Evolutionary conservation across 2,888 invertebrate species (phyloP), one percentile per base, ranked within the genome.

Genomic region (Drosophila neotestacea): DNA sequence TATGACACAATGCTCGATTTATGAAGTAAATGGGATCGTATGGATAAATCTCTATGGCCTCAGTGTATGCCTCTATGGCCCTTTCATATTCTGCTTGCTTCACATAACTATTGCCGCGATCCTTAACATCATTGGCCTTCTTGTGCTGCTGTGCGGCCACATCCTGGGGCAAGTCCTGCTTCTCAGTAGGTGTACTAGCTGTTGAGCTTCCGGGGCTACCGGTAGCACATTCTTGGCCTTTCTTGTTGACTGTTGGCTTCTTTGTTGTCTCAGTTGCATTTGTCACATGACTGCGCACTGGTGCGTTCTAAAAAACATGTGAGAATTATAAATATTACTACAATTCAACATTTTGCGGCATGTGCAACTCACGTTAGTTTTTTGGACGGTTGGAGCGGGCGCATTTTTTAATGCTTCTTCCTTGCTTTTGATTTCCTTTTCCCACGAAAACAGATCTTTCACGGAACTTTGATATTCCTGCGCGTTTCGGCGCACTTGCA

Each of bases 1-100:
- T 93, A 73, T 96, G 95, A 82, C 98, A 98, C 59, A 98, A 94
- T 1, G 97, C 98, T 80, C 98, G 94, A 92, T 98, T 98, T 0
- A 97, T 97, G 87, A 95, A 97, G 90, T 96, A 96, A 11, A 97
- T 94, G 2, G 98, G 95, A 91, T 97, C 95, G 91, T 95, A 94
- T 7, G 95, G 94, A 84, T 96, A 97, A 63, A 96, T 92, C 67
- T 96, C 95, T 41, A 99, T 98, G 0, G 99, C 99, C 90, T 96
- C 95, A 44, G 95, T 95, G 91, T 99, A 99, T 91, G 96, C 96
- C 6, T 94, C 93, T 65, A 98, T 95, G 0, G 99, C 99, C 77
- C 96, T 95, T 28, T 95, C 94, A 95, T 96, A 99, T 88, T 97
- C 95, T 80, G 96, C 94, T 38, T 94, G 91, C 86, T 95, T 96